Evolutionary conservation across 2,888 invertebrate species (phyloP), one percentile per base, ranked within the genome.

Genomic region (Altica lythri): DNA sequence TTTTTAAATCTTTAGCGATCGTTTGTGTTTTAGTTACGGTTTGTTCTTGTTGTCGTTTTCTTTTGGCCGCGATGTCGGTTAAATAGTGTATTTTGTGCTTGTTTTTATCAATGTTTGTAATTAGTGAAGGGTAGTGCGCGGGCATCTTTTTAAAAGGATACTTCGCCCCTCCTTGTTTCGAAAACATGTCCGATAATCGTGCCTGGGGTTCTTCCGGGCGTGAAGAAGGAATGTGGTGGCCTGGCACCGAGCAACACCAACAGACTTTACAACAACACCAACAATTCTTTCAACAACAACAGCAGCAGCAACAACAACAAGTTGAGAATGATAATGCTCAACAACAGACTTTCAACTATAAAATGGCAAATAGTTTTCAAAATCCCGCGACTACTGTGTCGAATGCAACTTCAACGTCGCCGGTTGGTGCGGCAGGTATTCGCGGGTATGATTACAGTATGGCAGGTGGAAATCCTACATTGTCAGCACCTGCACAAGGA

Each of bases 351-450:
- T 90, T 90, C 75, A 86, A 87, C 60, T 91, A 91, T 77, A 91
- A 90, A 83, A 90, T 91, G 89, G 86, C 89, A 70, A 86, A 88
- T 75, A 88, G 88, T 75, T 90, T 90, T 81, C 84, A 89, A 70
- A 85, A 84, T 76, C 83, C 85, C 69, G 85, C 83, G 77, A 85
- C 83, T 73, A 82, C 83, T 72, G 83, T 78, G 79, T 85, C 81
- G 77, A 81, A 76, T 68, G 81, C 83, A 65, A 81, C 85, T 67
- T 81, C 83, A 63, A 42, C 32, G n/a, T 80, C 83, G 67, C 81
- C 85, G 56, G 82, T 84, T 61, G 81, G 84, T 59, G 71, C 75
- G 60, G 72, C 74, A 58, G 78, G 77, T 64, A 68, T 71, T 51
- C 68, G 73, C 61, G 84, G 83, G 70, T 89, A 88, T 76, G 89